phyloP scores from a whole-genome alignment of 1,140 invertebrate species.

The Doryteuthis pealeii region DNA sequence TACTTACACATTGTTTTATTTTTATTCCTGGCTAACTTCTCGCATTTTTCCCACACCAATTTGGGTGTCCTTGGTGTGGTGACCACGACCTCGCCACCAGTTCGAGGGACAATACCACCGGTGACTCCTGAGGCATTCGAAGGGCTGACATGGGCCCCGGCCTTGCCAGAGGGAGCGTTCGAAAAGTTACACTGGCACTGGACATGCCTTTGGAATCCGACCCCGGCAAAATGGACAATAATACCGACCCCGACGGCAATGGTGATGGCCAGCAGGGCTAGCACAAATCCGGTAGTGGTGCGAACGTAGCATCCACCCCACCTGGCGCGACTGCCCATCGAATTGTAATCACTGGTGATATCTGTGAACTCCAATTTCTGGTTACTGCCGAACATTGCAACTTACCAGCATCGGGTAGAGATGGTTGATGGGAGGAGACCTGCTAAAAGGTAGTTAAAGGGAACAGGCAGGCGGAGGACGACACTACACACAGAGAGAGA shows the following conservation, averaged over 20 bases:
- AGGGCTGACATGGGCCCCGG: neutral
- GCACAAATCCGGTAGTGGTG: slow-evolving; percentile 31
- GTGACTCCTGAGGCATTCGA: neutral
- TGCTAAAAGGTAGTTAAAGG: too few relatives aligned
- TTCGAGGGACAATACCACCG: neutral
- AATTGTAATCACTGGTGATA: neutral
- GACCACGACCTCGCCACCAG: too few relatives aligned
- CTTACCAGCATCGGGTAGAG: too few relatives aligned
- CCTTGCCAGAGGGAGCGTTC: neutral
- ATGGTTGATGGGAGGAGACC: too few relatives aligned
- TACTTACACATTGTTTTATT: neutral
- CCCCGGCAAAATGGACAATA: slow-evolving; percentile 36
- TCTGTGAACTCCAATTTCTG: neutral
- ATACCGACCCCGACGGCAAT: slow-evolving; percentile 33
- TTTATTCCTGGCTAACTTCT: neutral
- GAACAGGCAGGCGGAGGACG: too few relatives aligned
- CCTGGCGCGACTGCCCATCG: neutral
- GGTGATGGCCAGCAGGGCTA: slow-evolving; percentile 29
- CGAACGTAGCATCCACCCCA: slow-evolving; percentile 19
- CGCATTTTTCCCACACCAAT: neutral
- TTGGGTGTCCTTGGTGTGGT: too few relatives aligned
- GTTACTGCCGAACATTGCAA: neutral
- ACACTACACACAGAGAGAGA: too few relatives aligned
- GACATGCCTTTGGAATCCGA: neutral
- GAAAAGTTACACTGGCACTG: neutral